These are phyloP conservation scores for Lumbricus terrestris DNA, from an alignment of 2,888 invertebrate species.

Conservation along the genomic window DNA sequence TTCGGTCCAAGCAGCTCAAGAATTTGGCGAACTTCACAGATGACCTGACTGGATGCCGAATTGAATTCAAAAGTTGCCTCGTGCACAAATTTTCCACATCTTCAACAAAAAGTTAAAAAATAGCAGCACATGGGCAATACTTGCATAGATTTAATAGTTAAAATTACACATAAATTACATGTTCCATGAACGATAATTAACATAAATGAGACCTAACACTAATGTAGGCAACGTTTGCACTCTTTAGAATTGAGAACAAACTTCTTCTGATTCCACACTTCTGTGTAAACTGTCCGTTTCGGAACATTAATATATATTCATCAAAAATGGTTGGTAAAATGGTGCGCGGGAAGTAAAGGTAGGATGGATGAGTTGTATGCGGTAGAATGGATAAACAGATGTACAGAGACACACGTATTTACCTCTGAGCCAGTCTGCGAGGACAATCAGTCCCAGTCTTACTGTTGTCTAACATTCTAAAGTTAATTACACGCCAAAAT, in stretches of 20 bases:
- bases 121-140: neutral
- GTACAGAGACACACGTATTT: neutral
- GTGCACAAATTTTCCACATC: neutral
- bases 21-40: neutral
- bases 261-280: neutral
- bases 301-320: neutral
- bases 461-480: neutral
- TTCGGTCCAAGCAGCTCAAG: neutral
- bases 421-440: neutral
- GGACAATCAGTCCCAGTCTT: neutral
- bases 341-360: neutral
- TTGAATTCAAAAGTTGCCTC: slow-evolving; percentile 3
- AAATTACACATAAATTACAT: neutral
- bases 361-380: too few species aligned
- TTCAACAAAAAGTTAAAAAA: neutral
- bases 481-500: neutral
- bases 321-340: neutral
- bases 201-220: neutral
- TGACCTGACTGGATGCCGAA: neutral
- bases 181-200: neutral
- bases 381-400: neutral
- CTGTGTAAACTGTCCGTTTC: too few species aligned
- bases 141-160: too few species aligned
- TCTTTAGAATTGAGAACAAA: neutral
- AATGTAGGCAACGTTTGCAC: neutral